A percentile compares a stretch with the other conserved stretches of the same genome.
These are phyloP conservation scores for Chiridota heheva DNA, from an alignment of 35 echinoderm and acorn worm species.

Conservation along the genomic window DNA sequence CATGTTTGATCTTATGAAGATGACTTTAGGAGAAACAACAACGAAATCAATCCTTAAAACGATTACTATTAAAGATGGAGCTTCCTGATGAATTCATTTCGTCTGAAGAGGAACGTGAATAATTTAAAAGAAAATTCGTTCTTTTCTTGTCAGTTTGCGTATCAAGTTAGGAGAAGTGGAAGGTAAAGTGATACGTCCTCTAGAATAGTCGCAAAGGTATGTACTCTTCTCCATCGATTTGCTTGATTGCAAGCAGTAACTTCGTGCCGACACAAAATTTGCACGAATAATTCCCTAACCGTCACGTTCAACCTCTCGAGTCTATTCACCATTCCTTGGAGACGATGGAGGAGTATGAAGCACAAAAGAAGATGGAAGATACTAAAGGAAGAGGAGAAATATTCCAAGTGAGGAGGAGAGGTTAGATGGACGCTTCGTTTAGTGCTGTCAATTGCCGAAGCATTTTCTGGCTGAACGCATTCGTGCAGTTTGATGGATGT, in stretches of 20 bases:
- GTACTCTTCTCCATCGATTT: conserved; percentile 7
- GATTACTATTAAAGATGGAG: no score
- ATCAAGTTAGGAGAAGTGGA: no score
- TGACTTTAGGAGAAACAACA: no score
- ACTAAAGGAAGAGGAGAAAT: neutral
- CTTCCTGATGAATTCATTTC: no score
- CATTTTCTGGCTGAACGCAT: conserved; percentile 43
- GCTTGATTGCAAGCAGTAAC: conserved; percentile 39
- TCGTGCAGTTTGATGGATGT: conserved; percentile 40
- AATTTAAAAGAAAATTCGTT: no score
- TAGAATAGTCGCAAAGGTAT: conserved; percentile 44
- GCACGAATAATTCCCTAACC: conserved; percentile 10
- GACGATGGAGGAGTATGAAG: conserved; percentile 1
- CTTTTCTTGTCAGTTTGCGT: no score
- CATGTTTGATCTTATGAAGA: no score
- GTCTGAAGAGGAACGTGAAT: no score
- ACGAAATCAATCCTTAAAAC: no score
- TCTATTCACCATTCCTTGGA: conserved; percentile 9
- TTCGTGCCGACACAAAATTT: conserved; percentile 56
- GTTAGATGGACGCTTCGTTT: conserved; percentile 48
- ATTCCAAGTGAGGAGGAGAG: neutral
- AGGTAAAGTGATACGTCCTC: no score
- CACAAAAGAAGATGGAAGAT: neutral
- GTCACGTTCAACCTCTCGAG: conserved; percentile 42
- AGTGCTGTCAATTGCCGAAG: conserved; percentile 40